These are phyloP conservation scores for Dermatemys mawii DNA, from an alignment of 2,113 vertebrate genomes.

Conservation along the genomic window DNA sequence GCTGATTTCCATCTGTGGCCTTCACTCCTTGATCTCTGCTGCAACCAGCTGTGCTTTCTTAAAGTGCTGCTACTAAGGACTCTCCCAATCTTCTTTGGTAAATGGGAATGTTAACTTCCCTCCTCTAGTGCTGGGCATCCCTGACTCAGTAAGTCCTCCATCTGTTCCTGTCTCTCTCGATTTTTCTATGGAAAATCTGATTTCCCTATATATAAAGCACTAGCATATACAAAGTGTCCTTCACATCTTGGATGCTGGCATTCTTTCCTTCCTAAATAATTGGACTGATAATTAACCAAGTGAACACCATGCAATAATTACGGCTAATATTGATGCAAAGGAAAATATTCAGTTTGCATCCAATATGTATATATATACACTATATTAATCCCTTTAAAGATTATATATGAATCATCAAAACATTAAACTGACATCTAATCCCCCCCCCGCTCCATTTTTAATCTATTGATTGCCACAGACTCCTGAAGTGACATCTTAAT, in stretches of 20 bases:
- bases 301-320: not conserved
- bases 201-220: not conserved
- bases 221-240: not conserved
- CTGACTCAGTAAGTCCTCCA: rapidly evolving
- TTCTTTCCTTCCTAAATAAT: constrained; percentile 13
- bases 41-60: not conserved
- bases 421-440: not conserved
- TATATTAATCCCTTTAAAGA: not conserved
- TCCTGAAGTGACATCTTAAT: not conserved
- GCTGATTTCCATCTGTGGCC: not conserved
- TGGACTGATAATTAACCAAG: not conserved
- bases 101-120: not conserved
- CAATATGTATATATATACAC: rapidly evolving
- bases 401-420: not conserved
- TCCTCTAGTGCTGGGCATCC: rapidly evolving
- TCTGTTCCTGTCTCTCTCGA: not conserved
- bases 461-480: not conserved
- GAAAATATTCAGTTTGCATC: not conserved
- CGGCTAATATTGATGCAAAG: rapidly evolving
- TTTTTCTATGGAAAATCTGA: not conserved
- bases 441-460: not conserved
- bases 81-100: not conserved
- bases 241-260: not conserved
- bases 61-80: rapidly evolving
- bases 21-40: not conserved